These are phyloP conservation scores for Mixornis gularis DNA, from an alignment of 2,113 vertebrate species.

Conservation along the genomic window DNA sequence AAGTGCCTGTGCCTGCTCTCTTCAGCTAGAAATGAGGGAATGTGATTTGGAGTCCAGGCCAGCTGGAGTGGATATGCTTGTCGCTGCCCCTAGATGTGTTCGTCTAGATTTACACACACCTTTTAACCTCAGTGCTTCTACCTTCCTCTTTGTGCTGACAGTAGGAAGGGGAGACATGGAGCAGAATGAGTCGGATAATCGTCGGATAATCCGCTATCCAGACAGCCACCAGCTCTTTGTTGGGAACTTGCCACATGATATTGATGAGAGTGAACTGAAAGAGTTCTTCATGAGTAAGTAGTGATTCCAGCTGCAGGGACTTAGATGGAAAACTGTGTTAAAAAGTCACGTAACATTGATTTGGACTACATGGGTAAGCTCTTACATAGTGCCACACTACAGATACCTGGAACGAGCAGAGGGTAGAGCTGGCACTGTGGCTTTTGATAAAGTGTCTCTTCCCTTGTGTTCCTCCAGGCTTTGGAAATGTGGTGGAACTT, in stretches of 20 bases:
- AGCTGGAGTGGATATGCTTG: background rate
- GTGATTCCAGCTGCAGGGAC: background rate
- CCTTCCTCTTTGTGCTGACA: background rate
- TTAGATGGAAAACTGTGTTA: background rate
- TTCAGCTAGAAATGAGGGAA: background rate
- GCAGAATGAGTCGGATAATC: conserved; percentile 84
- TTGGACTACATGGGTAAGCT: accelerated
- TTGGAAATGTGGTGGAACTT: conserved; percentile 94
- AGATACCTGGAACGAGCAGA: background rate
- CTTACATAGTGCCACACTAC: accelerated
- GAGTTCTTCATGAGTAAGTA: conserved; percentile 95
- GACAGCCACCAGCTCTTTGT: conserved; percentile 97
- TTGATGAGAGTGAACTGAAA: conserved; percentile 90
- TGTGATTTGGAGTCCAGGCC: background rate
- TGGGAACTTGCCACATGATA: conserved; percentile 91
- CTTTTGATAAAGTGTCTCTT: background rate
- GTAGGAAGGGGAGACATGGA: conserved; percentile 84
- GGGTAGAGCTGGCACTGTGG: background rate
- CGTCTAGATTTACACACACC: accelerated
- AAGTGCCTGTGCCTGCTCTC: background rate
- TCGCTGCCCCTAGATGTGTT: background rate
- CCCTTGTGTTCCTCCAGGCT: conserved; percentile 71
- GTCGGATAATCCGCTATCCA: conserved; percentile 87
- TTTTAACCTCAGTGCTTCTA: background rate
- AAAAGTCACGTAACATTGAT: accelerated